Evolutionary conservation across 2,888 invertebrate genomes (phyloP), one percentile per base, ranked within the genome.

Genomic region (Phymatocera aterrima): DNA sequence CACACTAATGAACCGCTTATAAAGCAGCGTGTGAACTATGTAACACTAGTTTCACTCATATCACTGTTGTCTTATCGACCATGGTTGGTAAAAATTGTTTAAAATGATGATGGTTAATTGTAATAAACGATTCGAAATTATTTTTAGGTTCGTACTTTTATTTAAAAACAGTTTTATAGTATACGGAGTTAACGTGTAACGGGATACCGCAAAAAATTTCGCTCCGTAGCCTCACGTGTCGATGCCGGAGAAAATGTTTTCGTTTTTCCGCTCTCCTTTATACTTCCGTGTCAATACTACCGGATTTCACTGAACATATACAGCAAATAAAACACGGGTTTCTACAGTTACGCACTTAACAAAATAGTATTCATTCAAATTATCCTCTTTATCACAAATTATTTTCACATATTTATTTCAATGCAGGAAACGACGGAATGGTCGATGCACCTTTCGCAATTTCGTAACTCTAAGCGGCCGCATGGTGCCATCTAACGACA

Each of bases 181-280:
- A n/a, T n/a, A n/a, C n/a, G n/a, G n/a, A n/a, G n/a, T n/a, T n/a
- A n/a, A 18, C 37, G 61, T 12, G 37, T 28, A 28, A 57, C 15
- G 15, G 1, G 15, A 6, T 57, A 57, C 57, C 57, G 57, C 28
- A n/a, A 57, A 57, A 57, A 57, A 57, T 28, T 57, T 57, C 28
- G 24, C 12, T 54, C n/a, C n/a, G n/a, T n/a, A n/a, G n/a, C 28
- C 57, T 57, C 57, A 57, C 57, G 57, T 57, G 57, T 57, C 28
- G 28, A 57, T 57, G 57, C 57, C 57, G 57, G 1, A 40, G 46
- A 46, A 28, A 1, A 1, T 57, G 15, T 28, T 57, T 57, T 10
- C 24, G 24, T 28, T 24, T 12, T 57, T 10, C 18, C n/a, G 8
- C 51, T 10, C 21, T 8, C 24, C 28, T 12, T 12, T 1, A 21